Base-by-base conservation (phyloP, 2,113 vertebrate genomes). In the Anguilla rostrata region DNA sequence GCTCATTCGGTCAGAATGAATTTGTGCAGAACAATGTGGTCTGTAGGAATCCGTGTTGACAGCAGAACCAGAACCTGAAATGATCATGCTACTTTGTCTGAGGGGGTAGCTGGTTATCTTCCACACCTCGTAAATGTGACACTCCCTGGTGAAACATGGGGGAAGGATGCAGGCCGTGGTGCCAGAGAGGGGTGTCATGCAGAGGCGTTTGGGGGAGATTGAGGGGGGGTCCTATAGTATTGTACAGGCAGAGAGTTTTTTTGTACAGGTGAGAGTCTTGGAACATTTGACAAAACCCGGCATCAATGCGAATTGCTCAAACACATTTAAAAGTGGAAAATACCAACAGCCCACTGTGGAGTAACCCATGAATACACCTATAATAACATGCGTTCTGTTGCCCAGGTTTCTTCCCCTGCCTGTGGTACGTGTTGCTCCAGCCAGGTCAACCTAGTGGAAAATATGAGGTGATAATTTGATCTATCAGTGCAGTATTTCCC, bases 401-500 rank as follows among this genome's bases (percentile, higher is more conserved):
- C 9, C 5, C 29, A 34, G n/a, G n/a, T n/a, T 9, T n/a, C n/a
- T 34, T 34, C n/a, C 15, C 18, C 41, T 29, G 43, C 46, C 49
- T 57, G 26, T 14, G 43, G 43, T 46, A 9, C 3, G 56, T 66
- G 63, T 39, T 1, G 3, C 39, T 66, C 71, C 20, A 40, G 66
- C 7, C 20, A 29, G 66, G 39, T 46, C 41, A 39, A 71, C 5
- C 83, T 75, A 29, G 26, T n/a, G 71, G 71, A 71, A 75, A 75
- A 29, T 75, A 34, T 75, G 11, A 75, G 11, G 41, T 75, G 66
- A 84, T 84, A 46, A 75, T 84, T 43, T 84, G 63, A 75, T 29
- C 43, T 78, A 84, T 84, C 18, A 75, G n/a, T 41, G 39, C 40
- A 84, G 75, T 63, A 57, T 84, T 84, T 75, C 57, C 83, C 2